phyloP scores from a whole-genome alignment of 2,888 invertebrate species.

The Coelopa pilipes region DNA sequence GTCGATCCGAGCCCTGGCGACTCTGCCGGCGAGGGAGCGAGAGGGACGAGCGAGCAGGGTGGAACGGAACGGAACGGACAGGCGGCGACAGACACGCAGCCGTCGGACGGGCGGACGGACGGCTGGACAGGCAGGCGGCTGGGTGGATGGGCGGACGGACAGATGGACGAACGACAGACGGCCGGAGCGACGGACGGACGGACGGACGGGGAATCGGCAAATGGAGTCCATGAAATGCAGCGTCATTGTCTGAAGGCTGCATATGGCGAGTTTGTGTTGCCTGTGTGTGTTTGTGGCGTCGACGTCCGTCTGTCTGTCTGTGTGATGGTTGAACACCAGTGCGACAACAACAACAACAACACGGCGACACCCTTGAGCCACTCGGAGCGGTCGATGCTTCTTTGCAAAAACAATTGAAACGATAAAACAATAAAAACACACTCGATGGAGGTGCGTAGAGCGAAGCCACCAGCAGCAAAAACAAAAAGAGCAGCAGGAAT shows the following conservation, averaged over 20 bases:
- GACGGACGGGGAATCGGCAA: constrained; percentile 2
- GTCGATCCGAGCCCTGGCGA: too few relatives aligned
- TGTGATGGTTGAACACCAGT: not conserved
- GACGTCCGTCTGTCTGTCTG: not conserved
- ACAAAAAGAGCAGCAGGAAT: not conserved
- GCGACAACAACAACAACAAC: constrained; percentile 1
- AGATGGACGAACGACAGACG: not conserved
- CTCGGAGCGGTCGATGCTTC: not conserved
- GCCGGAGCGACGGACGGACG: not conserved
- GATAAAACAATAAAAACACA: too few relatives aligned
- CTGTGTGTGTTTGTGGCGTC: not conserved
- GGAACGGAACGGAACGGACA: too few relatives aligned
- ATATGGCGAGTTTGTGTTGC: constrained; percentile 1
- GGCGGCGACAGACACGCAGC: not conserved
- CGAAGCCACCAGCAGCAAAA: not conserved
- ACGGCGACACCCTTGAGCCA: not conserved
- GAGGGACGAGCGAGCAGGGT: not conserved
- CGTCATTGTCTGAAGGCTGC: constrained; percentile 26
- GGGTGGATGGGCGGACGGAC: not conserved
- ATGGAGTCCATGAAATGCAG: constrained; percentile 31
- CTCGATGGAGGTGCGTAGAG: not conserved
- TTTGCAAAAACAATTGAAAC: not conserved
- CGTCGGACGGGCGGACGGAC: not conserved
- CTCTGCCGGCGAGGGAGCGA: not conserved
- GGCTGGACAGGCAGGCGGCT: not conserved